phyloP scores from a whole-genome alignment of 2,888 invertebrate genomes.

The Spodoptera exigua region DNA sequence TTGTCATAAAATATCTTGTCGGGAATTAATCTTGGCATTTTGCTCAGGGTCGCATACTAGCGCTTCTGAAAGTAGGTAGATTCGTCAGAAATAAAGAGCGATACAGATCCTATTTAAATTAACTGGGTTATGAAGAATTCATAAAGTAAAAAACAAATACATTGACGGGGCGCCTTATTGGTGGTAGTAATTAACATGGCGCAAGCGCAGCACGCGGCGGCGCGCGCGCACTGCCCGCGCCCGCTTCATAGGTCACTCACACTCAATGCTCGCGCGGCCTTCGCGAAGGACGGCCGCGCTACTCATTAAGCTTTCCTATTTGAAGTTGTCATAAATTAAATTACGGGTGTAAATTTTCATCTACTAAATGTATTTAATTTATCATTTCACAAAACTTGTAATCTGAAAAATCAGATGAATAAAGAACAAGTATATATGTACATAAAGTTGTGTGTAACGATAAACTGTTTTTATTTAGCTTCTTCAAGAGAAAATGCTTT shows the following conservation, averaged over 20 bases:
- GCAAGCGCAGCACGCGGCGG: constrained; percentile 68
- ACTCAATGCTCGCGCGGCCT: constrained; percentile 76
- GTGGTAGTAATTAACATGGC: constrained; percentile 85
- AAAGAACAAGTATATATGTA: constrained; percentile 4
- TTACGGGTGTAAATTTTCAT: constrained; percentile 32
- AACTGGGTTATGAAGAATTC: constrained; percentile 75
- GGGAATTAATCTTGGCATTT: constrained; percentile 82
- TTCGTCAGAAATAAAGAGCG: constrained; percentile 67
- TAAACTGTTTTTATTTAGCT: neutral
- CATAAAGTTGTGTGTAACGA: too few relatives aligned
- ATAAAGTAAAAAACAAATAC: constrained; percentile 80
- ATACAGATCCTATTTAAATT: constrained; percentile 75
- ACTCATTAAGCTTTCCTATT: constrained; percentile 63
- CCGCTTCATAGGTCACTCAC: constrained; percentile 80
- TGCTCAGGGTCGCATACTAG: constrained; percentile 70
- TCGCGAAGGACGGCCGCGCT: constrained; percentile 77
- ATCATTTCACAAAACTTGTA: constrained; percentile 5
- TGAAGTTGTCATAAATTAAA: constrained; percentile 27
- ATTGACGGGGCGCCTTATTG: constrained; percentile 84
- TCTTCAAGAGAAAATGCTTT: neutral
- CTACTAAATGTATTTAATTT: constrained; percentile 14
- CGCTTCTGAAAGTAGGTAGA: constrained; percentile 56
- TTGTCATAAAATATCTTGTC: constrained; percentile 77
- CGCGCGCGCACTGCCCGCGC: constrained; percentile 39
- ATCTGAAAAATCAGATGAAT: constrained; percentile 4